Evolutionary conservation across 2,888 invertebrate species (phyloP), one percentile per base, ranked within the genome.

Genomic region (Lacanobia wlatinum): DNA sequence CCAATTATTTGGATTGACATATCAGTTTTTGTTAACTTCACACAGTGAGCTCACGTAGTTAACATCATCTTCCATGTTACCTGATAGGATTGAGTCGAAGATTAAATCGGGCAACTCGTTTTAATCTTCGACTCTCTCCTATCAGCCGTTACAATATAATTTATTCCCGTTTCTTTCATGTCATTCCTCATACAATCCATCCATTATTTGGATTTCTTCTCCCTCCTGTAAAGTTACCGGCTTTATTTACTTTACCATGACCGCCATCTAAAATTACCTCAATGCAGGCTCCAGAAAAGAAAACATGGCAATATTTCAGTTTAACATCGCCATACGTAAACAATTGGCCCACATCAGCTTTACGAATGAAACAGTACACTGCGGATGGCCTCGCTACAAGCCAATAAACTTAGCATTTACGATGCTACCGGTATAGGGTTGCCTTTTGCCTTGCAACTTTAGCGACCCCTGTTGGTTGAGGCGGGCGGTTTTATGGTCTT

Each of bases 371-470:
- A 73, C 67, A 73, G 73, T 81, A 80, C 77, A 62, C 61, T 62
- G 64, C 59, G 50, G 58, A 73, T 68, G 78, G 71, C 81, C 84
- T 81, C 65, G 70, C 63, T 38, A n/a, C 50, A 23, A 71, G 58
- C 53, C 82, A 79, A 81, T 83, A 83, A 76, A 83, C 73, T 83
- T 69, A 78, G 70, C 82, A 74, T 84, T 83, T 75, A 78, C 71
- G 75, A 61, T 63, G 16, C 64, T 48, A 55, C 38, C 10, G 28
- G 59, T 65, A 28, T 53, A 74, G 70, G 80, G 70, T 64, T 76
- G 70, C 10, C 66, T 23, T 50, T 60, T 23, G 34, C 48, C 43
- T 53, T 46, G 53, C n/a, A 55, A 55, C 40, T 63, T 63, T 50
- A 62, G 46, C 46, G n/a, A 50, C 38, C 72, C 59, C 50, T 52